Conservation (phyloP, 2,113 vertebrate genomes). For the Mobula hypostoma region DNA sequence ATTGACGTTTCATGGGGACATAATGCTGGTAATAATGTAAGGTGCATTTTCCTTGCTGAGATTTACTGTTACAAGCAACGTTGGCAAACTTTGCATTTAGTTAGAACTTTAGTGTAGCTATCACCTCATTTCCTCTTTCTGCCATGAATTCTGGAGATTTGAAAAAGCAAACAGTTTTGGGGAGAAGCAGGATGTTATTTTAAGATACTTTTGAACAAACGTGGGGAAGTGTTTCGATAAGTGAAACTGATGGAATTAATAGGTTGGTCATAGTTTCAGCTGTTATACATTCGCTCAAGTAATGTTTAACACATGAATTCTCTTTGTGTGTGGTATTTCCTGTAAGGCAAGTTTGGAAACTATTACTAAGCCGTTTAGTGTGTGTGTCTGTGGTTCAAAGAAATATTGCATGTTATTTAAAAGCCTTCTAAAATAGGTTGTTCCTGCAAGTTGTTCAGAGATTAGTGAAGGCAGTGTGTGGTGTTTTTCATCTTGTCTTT, state of each 20-base stretch:
- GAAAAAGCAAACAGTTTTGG: background rate
- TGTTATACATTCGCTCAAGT: background rate
- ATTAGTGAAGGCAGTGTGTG: background rate
- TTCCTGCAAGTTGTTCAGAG: background rate
- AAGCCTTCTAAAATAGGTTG: background rate
- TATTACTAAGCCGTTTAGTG: background rate
- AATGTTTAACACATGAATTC: background rate
- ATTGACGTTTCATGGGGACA: background rate
- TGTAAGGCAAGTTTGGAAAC: background rate
- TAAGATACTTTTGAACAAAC: background rate
- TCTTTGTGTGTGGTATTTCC: background rate
- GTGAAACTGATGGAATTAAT: background rate
- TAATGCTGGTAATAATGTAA: background rate
- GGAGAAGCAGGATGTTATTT: slow-evolving; percentile 13
- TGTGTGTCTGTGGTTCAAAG: background rate
- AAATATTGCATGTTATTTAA: background rate
- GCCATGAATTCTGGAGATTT: background rate
- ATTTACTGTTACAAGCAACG: background rate
- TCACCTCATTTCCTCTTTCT: background rate
- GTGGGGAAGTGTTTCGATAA: background rate
- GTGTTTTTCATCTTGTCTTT: background rate
- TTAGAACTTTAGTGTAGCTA: background rate
- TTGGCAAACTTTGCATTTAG: background rate
- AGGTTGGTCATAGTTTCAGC: background rate
- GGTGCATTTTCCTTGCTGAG: background rate